These are phyloP conservation scores for Otolemur crassicaudatus DNA, from an alignment of 2,797 vertebrate species.

Conservation along the genomic window DNA sequence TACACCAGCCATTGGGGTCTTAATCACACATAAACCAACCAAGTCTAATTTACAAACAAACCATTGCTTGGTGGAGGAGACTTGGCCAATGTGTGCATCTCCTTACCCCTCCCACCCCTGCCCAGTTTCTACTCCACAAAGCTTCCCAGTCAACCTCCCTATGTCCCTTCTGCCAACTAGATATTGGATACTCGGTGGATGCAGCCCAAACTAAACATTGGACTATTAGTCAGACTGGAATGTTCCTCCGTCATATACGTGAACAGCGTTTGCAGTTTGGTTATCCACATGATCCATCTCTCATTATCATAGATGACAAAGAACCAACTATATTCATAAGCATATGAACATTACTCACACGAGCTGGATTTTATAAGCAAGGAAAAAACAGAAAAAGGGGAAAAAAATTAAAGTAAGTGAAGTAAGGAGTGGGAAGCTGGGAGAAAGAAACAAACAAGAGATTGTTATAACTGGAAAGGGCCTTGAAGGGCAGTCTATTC, in stretches of 20 bases:
- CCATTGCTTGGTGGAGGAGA: background rate
- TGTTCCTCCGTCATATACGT: background rate
- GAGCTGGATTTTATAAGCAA: slow-evolving; percentile 62
- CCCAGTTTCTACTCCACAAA: background rate
- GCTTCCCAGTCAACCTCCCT: background rate
- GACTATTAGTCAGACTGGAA: slow-evolving; percentile 46
- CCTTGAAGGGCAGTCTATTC: background rate
- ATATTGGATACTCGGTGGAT: background rate
- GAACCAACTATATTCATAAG: slow-evolving; percentile 53
- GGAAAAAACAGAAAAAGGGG: slow-evolving; percentile 37
- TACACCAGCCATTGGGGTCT: background rate
- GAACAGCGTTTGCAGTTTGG: slow-evolving; percentile 37
- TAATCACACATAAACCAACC: background rate
- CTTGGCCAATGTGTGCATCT: too few species aligned
- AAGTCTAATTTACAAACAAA: background rate
- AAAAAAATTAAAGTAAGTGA: slow-evolving; percentile 16
- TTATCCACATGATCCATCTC: slow-evolving; percentile 51
- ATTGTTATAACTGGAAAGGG: slow-evolving; percentile 8
- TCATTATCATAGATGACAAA: slow-evolving; percentile 70
- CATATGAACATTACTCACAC: slow-evolving; percentile 72
- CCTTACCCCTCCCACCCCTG: too few species aligned
- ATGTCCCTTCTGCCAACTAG: background rate
- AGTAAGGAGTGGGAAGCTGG: background rate
- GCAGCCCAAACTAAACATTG: slow-evolving; percentile 59
- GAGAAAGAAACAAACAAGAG: slow-evolving; percentile 5